Conservation (phyloP, 2,113 vertebrate genomes). For the Acrocephalus arundinaceus region DNA sequence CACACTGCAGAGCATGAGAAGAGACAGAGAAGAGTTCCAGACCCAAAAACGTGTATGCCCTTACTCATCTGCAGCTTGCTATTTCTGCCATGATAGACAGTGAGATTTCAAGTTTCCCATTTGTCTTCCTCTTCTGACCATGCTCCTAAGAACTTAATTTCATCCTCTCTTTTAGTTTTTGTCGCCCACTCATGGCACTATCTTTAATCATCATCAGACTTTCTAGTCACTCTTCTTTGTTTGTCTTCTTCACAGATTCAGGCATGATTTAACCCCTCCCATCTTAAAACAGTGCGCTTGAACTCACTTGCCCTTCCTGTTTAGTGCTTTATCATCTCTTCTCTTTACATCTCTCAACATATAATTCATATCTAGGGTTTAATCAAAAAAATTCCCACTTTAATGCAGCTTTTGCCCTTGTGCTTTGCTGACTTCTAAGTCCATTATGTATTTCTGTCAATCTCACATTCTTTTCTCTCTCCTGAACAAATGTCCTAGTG, state of each 20-base stretch:
- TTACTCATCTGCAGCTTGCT: not conserved
- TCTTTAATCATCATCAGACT: not conserved
- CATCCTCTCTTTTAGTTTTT: not conserved
- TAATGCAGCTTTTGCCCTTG: not conserved
- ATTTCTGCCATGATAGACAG: not conserved
- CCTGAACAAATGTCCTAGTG: not conserved
- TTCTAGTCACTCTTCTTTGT: not conserved
- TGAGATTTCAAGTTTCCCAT: not conserved
- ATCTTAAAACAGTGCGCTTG: not conserved
- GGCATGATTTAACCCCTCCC: not conserved
- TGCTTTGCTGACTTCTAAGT: not conserved
- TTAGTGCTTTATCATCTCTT: not conserved
- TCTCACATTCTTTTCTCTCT: not conserved
- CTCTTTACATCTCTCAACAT: not conserved
- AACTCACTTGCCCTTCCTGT: not conserved
- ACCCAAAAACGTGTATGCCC: not conserved
- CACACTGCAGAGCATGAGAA: not conserved
- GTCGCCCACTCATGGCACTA: not conserved
- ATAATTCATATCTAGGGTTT: not conserved
- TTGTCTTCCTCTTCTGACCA: not conserved
- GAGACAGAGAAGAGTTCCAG: not conserved
- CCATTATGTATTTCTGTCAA: not conserved
- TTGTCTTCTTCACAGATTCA: not conserved
- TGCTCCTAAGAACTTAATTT: not conserved
- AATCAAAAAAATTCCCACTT: not conserved